Evolutionary conservation across 2,888 invertebrate genomes (phyloP), one percentile per base, ranked within the genome.

Genomic region (Nomada goodeniana): DNA sequence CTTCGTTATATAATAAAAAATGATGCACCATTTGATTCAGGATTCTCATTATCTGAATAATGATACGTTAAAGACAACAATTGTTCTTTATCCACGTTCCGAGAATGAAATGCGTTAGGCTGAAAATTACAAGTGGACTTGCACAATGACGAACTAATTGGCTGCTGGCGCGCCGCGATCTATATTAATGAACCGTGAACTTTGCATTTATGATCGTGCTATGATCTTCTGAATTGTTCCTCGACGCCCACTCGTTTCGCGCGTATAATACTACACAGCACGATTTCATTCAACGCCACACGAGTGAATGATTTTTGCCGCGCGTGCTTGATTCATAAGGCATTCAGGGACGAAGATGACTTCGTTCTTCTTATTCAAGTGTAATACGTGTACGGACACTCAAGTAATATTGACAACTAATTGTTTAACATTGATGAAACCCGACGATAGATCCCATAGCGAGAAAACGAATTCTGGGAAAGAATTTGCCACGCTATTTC

Each of bases 171-270:
- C 50, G 60, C 47, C 59, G 15, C 55, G 68, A 36, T 36, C 53
- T 76, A 75, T 76, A 75, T 87, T 81, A 85, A 87, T 78, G 85
- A 81, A 71, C 83, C 73, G 55, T 82, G 84, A 86, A 82, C 86
- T 84, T 84, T 82, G 72, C 75, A 75, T 77, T 68, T 77, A 64
- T 68, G 60, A 47, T 47, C 75, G 53, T 68, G 63, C 52, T 77
- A 65, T 68, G 76, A 83, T 77, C 57, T 79, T 60, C 77, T 73
- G 79, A 75, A 83, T 87, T 47, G 85, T 85, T 80, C 73, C 68
- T 60, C 70, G 74, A 85, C 83, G 83, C 87, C 85, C 85, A 87
- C 83, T 79, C 83, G 44, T 57, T 65, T 29, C 60, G 18, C 59
- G 36, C 52, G 57, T 65, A 75, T 83, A 74, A 75, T 77, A 73